Evolutionary conservation across 2,113 vertebrate species (phyloP).

Genomic region (Corythoichthys intestinalis): DNA sequence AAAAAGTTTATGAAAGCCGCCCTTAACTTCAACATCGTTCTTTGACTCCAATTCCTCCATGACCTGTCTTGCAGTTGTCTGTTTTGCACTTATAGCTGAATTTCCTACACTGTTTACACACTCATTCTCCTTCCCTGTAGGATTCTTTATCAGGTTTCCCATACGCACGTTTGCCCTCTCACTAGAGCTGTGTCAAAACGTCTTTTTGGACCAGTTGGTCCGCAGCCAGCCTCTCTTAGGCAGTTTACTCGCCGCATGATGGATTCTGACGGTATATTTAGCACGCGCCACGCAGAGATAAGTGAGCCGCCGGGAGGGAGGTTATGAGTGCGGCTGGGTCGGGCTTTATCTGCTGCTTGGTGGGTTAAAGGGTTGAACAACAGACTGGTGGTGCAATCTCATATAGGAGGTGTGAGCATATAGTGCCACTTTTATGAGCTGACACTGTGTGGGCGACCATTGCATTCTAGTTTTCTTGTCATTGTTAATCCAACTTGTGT

Average conservation of each 20-base stretch:
- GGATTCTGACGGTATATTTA: slow-evolving; percentile 60
- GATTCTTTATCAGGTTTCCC: slow-evolving; percentile 2
- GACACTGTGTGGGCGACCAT: not conserved
- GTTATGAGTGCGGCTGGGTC: slow-evolving; percentile 18
- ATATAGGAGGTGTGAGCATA: slow-evolving; percentile 15
- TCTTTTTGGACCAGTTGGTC: slow-evolving; percentile 45
- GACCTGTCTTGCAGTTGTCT: not conserved
- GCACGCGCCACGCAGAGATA: slow-evolving; percentile 38
- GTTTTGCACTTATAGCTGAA: too few species aligned
- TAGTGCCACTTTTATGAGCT: slow-evolving; percentile 28
- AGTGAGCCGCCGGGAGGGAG: slow-evolving; percentile 26
- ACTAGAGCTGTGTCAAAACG: slow-evolving; percentile 34
- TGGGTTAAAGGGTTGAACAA: slow-evolving; percentile 34
- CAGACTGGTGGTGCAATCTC: slow-evolving; percentile 1
- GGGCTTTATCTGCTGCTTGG: slow-evolving; percentile 38
- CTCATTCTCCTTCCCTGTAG: not conserved
- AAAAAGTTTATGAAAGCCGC: too few species aligned
- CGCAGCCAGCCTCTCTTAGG: slow-evolving; percentile 32
- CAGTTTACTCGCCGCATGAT: slow-evolving; percentile 46
- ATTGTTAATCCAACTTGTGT: not conserved
- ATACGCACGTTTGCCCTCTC: slow-evolving; percentile 19
- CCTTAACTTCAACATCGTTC: too few species aligned
- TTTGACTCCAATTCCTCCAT: not conserved
- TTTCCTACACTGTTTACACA: not conserved
- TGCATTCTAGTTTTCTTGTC: not conserved